Conservation (phyloP, 2,888 invertebrate genomes). For the Apamea crenata region DNA sequence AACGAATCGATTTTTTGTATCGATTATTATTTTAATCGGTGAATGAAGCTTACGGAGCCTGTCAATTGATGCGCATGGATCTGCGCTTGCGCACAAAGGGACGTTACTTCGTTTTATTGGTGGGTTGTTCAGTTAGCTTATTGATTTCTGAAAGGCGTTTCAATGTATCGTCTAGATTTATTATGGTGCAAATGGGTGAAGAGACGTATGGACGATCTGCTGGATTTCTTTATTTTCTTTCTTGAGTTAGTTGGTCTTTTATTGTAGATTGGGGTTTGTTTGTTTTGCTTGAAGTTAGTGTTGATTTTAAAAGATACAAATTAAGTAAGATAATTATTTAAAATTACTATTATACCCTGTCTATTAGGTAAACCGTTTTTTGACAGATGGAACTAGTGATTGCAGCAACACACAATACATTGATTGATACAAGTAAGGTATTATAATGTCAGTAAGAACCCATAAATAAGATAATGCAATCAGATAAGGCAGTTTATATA, state of each 20-base stretch:
- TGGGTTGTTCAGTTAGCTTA: constrained; percentile 49
- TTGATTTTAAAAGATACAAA: background rate
- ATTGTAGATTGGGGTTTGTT: rapidly evolving
- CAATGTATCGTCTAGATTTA: constrained; percentile 58
- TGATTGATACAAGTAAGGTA: too few species aligned
- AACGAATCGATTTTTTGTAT: constrained; percentile 62
- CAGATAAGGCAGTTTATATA: too few species aligned
- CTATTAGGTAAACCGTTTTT: too few species aligned
- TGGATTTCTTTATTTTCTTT: constrained; percentile 27
- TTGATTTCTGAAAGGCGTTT: constrained; percentile 57
- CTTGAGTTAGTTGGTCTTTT: background rate
- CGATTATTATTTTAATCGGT: constrained; percentile 56
- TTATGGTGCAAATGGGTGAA: constrained; percentile 31
- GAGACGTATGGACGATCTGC: background rate
- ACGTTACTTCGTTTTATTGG: constrained; percentile 52
- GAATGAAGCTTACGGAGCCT: constrained; percentile 32
- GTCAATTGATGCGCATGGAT: constrained; percentile 13
- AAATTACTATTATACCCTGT: too few species aligned
- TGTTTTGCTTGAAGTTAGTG: background rate
- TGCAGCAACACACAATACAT: too few species aligned
- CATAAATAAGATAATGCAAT: too few species aligned
- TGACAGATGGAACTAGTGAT: too few species aligned
- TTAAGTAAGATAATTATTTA: background rate
- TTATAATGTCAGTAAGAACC: too few species aligned
- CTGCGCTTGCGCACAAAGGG: constrained; percentile 35